Base-by-base conservation (phyloP, 1,140 invertebrate species). In the Hestina assimilis region DNA sequence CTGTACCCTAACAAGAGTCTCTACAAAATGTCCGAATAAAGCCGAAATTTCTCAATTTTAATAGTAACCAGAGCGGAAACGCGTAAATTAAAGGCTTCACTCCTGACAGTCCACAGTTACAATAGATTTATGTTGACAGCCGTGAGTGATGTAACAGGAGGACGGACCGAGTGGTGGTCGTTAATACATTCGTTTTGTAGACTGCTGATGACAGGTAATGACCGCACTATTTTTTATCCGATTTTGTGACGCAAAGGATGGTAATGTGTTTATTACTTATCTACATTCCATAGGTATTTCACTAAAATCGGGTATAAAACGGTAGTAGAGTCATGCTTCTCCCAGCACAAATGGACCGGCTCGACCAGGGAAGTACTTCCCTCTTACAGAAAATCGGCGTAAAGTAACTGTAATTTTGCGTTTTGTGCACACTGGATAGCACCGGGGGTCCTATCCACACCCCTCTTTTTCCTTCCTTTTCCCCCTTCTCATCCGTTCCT, bases 101-200 rank as follows among this genome's bases (percentile, higher is more conserved):
- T 29, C 26, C 31, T 35, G 31, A 62, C 61, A 61, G 62, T 54
- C 55, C 55, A 46, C 57, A 59, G 58, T 71, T 60, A 59, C 57
- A 43, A 54, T 57, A 52, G 65, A 78, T 75, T 75, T 72, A 75
- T 72, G 19, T 54, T 50, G 69, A 72, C 71, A 67, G 59, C 35
- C 42, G 46, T 48, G 43, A 50, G 45, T 45, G 59, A 50, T 66
- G 59, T 57, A 61, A 62, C 58, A 46, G 23, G 42, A 55, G 52
- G 33, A 38, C 15, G 33, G 19, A n/a, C 45, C 20, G 41, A 43
- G 35, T 53, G 31, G 52, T 48, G 45, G 29, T 59, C 61, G 60
- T 75, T 66, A 64, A 61, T 66, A 61, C 29, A 42, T 48, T 47
- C 48, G 53, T 70, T n/a, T 63, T 63, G 58, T 31, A 59, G 56